phyloP scores from a whole-genome alignment of 2,888 invertebrate genomes.

The Xanthorhoe designata region DNA sequence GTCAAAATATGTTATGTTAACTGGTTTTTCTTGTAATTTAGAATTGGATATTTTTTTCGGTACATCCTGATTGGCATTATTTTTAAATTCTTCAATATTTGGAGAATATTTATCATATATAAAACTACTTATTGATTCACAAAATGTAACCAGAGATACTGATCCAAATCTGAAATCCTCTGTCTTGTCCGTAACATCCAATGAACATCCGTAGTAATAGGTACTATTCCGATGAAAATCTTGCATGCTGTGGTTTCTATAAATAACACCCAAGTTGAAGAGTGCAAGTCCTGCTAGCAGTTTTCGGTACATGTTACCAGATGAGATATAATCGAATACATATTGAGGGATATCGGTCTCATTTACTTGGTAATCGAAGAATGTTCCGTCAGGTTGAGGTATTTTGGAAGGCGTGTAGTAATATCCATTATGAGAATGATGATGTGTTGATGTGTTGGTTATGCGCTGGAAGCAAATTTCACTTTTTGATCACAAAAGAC shows the following conservation, averaged over 20 bases:
- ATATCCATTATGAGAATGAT: neutral
- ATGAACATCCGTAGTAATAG: neutral
- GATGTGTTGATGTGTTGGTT: neutral
- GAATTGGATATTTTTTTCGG: neutral
- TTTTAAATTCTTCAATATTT: neutral
- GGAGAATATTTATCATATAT: neutral
- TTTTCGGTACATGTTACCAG: constrained; percentile 3
- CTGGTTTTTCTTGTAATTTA: constrained; percentile 2
- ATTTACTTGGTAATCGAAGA: constrained; percentile 16
- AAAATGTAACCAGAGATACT: neutral
- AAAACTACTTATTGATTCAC: neutral
- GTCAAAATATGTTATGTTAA: neutral
- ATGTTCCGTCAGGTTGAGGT: neutral
- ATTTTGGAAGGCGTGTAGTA: neutral
- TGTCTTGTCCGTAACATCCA: neutral
- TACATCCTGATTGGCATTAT: neutral
- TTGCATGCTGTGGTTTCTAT: neutral
- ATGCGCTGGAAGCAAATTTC: neutral
- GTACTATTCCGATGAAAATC: constrained; percentile 1
- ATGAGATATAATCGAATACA: constrained; percentile 3
- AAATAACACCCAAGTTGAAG: constrained; percentile 1
- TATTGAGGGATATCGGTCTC: neutral
- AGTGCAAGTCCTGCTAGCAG: constrained; percentile 8
- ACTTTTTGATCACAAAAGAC: neutral
- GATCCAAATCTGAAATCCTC: neutral